Evolutionary conservation across 2,888 invertebrate genomes (phyloP).

Genomic region (Bellardia pandia): DNA sequence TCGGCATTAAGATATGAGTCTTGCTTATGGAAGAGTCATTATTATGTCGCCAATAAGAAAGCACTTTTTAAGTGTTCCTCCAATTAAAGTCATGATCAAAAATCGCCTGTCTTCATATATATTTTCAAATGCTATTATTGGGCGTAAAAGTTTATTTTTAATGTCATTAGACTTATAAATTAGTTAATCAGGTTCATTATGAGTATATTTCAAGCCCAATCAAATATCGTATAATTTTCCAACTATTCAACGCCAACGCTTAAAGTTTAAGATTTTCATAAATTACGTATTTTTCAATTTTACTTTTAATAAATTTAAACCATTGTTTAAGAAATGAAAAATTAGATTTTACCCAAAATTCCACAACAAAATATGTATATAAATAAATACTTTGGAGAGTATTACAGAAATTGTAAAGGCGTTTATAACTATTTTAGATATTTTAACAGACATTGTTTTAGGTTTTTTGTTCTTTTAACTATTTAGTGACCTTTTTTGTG

Average conservation of each 20-base stretch:
- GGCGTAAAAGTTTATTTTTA: neutral
- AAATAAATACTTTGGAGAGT: neutral
- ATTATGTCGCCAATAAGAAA: no score
- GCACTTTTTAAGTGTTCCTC: no score
- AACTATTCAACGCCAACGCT: constrained; percentile 44
- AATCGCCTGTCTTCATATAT: no score
- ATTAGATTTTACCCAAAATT: constrained; percentile 23
- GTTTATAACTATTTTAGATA: constrained; percentile 15
- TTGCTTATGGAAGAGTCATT: no score
- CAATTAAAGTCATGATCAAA: no score
- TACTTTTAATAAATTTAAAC: neutral
- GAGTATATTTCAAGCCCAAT: neutral
- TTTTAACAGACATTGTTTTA: constrained; percentile 33
- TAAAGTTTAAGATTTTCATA: constrained; percentile 22
- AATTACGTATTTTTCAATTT: constrained; percentile 17
- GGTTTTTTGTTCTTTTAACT: neutral
- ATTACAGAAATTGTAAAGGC: neutral
- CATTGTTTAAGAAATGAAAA: constrained; percentile 26
- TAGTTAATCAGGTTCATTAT: neutral
- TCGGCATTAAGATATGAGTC: no score
- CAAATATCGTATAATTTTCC: constrained; percentile 1
- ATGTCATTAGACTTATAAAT: neutral
- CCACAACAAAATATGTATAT: neutral
- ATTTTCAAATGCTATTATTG: neutral
- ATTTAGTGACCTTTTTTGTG: constrained; percentile 36